Base-by-base conservation (phyloP, 30 jellyfish, hydroid and myxozoan species). In the Catostylus mosaicus region DNA sequence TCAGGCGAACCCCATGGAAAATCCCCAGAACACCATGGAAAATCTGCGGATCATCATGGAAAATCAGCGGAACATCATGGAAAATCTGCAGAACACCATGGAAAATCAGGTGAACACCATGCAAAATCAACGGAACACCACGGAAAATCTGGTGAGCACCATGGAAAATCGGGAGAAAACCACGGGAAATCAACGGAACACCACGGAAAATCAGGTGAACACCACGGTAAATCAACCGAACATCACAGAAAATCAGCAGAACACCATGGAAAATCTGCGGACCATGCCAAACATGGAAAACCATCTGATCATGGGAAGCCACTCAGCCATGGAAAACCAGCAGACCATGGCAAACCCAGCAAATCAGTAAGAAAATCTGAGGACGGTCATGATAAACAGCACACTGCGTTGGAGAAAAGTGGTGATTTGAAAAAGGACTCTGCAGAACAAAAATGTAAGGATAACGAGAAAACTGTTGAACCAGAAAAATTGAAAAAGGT, bases 131-230 rank as follows among this genome's bases (percentile, higher is more conserved):
- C n/a, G 77, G 78, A 76, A 22, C 43, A 45, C 3, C 63, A 16
- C 20, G 77, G 74, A 14, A 76, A 40, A 59, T 34, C 77, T 35
- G 35, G 51, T 22, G 87, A 54, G 5, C 14, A 26, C 47, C 77
- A 76, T 24, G 77, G 77, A 12, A 54, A 57, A 34, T 23, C 68
- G 22, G 1, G 48, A 0, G 81, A 68, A 4, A 64, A 68, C 31
- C 30, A 61, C 18, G 78, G 78, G 12, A 76, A 76, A 38, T 30
- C 67, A 64, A 8, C n/a, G 77, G 78, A 76, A 22, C 43, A 45
- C 3, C 63, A 16, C 20, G 77, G 74, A 14, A 76, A 40, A 59
- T 34, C 77, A 19, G 35, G 51, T 22, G 87, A 54, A 7, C 14
- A 26, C 47, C 77, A 76, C 33, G 77, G 77, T 4, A 54, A 57